Base-by-base conservation (phyloP, 1,140 invertebrate species). In the Solenopsis fugax region DNA sequence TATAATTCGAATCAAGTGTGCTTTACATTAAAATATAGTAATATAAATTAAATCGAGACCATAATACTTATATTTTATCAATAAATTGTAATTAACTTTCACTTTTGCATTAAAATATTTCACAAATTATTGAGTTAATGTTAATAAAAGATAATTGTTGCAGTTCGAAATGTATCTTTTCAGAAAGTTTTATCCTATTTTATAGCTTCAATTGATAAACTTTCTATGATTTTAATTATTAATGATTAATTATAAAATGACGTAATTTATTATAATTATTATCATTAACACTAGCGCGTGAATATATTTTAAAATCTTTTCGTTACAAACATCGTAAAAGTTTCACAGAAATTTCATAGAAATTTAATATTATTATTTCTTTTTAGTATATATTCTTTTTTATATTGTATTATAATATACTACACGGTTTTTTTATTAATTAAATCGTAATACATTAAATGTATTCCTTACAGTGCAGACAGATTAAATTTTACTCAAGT, bases 31-130 rank as follows among this genome's bases (percentile, higher is more conserved):
- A 58, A 41, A 24, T 24, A 41, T 18, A 18, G 16, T 24, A 24
- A 58, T 18, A 56, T 41, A 54, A 1, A 54, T 16, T n/a, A 37
- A 75, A 75, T 75, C n/a, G 12, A 75, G 10, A 73, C 18, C 18
- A 34, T 29, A 29, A 29, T 29, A 58, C 18, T 10, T 71, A 16
- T 56, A 56, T 58, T 34, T 56, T 41, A 5, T 13, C n/a, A 18
- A 50, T 24, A 16, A 71, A 71, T 71, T 21, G 10, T 71, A 71
- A 71, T 48, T 50, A 54, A 73, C 18, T 75, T 75, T 75, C 52
- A 21, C 21, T 41, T 75, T 56, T 21, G 29, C 16, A 29, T n/a
- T 37, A 37, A 73, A 13, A 54, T 13, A 13, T 41, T 58, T 41
- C 34, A 58, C 10, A 21, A 73, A 73, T 73, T 48, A 5, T 6